Evolutionary conservation across 2,113 vertebrate species (phyloP).

Genomic region (Epinephelus cyanopodus): DNA sequence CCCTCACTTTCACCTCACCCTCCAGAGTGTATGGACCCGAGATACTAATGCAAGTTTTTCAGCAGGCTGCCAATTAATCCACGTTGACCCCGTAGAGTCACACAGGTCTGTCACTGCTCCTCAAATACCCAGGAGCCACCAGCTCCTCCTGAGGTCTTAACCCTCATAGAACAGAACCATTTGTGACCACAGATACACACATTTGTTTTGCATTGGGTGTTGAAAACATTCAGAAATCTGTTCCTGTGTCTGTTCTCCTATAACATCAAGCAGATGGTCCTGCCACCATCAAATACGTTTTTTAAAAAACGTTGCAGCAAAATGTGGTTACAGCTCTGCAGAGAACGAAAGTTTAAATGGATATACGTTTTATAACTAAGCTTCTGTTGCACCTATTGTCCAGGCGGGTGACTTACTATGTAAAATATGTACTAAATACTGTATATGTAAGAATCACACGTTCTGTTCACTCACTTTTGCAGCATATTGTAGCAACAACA

Average conservation of each 20-base stretch:
- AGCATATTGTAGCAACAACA: conserved; percentile 51
- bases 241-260: background rate
- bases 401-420: background rate
- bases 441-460: conserved; percentile 6
- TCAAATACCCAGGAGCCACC: conserved; percentile 23
- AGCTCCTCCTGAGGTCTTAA: conserved; percentile 16
- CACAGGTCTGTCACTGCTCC: conserved; percentile 1
- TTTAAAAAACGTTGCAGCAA: conserved; percentile 10
- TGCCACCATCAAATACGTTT: background rate
- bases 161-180: background rate
- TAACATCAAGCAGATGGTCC: conserved; percentile 6
- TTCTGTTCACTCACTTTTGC: conserved; percentile 29
- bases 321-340: background rate
- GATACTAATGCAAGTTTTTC: conserved; percentile 18
- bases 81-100: conserved; percentile 32
- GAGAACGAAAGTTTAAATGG: background rate
- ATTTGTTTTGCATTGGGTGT: background rate
- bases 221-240: background rate
- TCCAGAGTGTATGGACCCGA: conserved; percentile 1
- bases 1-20: conserved; percentile 24
- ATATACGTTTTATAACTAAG: conserved; percentile 3
- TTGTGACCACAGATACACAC: conserved; percentile 25
- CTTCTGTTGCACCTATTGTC: background rate
- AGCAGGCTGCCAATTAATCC: conserved; percentile 59
- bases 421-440: background rate